phyloP scores from a whole-genome alignment of 2,888 invertebrate species.

The Coleophora flavipennella region DNA sequence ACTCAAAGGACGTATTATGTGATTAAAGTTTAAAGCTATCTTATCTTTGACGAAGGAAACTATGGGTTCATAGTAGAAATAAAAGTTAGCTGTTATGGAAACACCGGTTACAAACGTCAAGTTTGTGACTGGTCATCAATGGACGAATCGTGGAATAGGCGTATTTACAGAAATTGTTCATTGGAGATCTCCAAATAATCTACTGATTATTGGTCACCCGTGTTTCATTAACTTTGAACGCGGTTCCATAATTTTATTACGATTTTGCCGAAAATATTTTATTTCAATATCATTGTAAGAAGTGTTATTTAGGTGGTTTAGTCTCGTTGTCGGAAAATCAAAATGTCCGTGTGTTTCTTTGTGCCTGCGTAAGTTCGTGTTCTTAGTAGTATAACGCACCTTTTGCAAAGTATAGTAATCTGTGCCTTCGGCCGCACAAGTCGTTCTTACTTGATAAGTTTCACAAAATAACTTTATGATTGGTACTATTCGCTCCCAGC shows the following conservation, averaged over 20 bases:
- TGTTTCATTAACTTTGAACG: slow-evolving; percentile 57
- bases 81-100: slow-evolving; percentile 21
- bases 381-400: slow-evolving; percentile 1
- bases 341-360: slow-evolving; percentile 80
- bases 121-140: slow-evolving; percentile 70
- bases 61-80: neutral
- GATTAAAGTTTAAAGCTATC: no score
- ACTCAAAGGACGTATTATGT: no score
- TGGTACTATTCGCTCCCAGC: no score
- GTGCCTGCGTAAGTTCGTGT: slow-evolving; percentile 78
- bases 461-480: no score
- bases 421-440: no score
- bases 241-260: slow-evolving; percentile 42
- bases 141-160: slow-evolving; percentile 72
- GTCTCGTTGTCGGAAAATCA: slow-evolving; percentile 37
- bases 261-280: slow-evolving; percentile 29
- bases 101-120: slow-evolving; percentile 51
- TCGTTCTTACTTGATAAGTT: no score
- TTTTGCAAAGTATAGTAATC: no score
- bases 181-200: slow-evolving; percentile 70
- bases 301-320: slow-evolving; percentile 15
- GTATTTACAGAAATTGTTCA: slow-evolving; percentile 71
- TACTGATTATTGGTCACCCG: slow-evolving; percentile 67
- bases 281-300: slow-evolving; percentile 19
- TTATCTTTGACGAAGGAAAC: no score